These are phyloP conservation scores for Sycophila sp. DNA, from an alignment of 1,140 invertebrate genomes.

Conservation along the genomic window DNA sequence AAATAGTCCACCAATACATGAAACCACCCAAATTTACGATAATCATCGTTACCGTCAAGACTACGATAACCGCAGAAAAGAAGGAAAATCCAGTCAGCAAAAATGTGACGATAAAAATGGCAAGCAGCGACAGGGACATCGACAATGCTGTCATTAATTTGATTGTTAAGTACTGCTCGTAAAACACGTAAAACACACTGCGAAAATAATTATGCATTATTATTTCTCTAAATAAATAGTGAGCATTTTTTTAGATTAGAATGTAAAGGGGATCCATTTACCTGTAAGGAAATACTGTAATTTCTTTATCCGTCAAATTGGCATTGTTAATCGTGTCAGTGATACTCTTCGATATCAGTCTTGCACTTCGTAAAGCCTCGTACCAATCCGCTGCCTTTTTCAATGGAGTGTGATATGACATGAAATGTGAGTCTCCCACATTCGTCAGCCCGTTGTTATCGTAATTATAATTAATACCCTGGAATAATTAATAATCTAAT, in stretches of 20 bases:
- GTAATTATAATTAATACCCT: constrained; percentile 31
- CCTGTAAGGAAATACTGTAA: constrained; percentile 88
- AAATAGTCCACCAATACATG: constrained; percentile 98
- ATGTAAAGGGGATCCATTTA: not conserved
- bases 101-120: constrained; percentile 95
- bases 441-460: constrained; percentile 44
- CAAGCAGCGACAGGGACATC: constrained; percentile 85
- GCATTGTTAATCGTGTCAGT: constrained; percentile 76
- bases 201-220: not conserved
- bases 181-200: constrained; percentile 99
- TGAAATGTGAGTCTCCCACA: constrained; percentile 86
- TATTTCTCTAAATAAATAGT: not conserved
- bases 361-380: constrained; percentile 82
- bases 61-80: constrained; percentile 86
- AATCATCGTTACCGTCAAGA: constrained; percentile 94
- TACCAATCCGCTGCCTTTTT: constrained; percentile 95
- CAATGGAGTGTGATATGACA: constrained; percentile 95
- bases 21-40: constrained; percentile 89
- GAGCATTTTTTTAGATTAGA: not conserved
- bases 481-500: no score
- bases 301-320: constrained; percentile 64
- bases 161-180: constrained; percentile 98
- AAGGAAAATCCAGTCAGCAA: constrained; percentile 93
- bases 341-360: constrained; percentile 83
- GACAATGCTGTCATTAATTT: constrained; percentile 89